Conservation (phyloP, 2,888 invertebrate genomes). For the Drosophila neonasuta region DNA sequence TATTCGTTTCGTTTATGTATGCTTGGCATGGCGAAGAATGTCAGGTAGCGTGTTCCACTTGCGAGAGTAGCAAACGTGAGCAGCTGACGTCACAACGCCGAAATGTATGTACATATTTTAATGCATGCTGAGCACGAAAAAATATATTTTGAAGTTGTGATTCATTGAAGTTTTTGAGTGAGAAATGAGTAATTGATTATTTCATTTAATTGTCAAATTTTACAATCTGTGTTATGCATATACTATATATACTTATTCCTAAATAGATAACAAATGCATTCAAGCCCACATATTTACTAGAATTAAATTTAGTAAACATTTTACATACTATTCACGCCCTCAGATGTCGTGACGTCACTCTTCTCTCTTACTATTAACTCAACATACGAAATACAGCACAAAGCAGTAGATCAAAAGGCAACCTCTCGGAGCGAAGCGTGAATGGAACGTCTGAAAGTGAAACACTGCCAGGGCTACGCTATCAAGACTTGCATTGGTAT, state of each 20-base stretch:
- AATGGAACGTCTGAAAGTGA: constrained; percentile 35
- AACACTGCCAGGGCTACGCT: constrained; percentile 45
- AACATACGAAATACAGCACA: neutral
- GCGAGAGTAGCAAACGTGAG: neutral
- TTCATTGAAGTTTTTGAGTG: neutral
- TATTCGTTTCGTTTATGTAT: constrained; percentile 49
- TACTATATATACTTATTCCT: neutral
- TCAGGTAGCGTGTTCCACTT: constrained; percentile 15
- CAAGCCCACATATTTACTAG: neutral
- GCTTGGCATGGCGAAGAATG: constrained; percentile 11
- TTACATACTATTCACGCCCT: neutral
- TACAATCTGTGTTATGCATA: neutral
- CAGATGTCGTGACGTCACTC: constrained; percentile 31
- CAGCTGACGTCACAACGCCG: constrained; percentile 36
- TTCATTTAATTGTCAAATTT: neutral
- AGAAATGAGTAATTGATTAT: neutral
- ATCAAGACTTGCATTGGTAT: constrained; percentile 31
- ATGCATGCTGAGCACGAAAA: neutral
- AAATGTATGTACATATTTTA: neutral
- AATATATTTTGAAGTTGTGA: neutral
- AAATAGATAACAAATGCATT: neutral
- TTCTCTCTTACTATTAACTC: neutral
- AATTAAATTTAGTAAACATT: neutral
- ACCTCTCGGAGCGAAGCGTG: constrained; percentile 4
- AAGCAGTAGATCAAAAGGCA: neutral